These are phyloP conservation scores for Polydrusus tereticollis DNA, from an alignment of 2,888 invertebrate genomes.

Conservation along the genomic window DNA sequence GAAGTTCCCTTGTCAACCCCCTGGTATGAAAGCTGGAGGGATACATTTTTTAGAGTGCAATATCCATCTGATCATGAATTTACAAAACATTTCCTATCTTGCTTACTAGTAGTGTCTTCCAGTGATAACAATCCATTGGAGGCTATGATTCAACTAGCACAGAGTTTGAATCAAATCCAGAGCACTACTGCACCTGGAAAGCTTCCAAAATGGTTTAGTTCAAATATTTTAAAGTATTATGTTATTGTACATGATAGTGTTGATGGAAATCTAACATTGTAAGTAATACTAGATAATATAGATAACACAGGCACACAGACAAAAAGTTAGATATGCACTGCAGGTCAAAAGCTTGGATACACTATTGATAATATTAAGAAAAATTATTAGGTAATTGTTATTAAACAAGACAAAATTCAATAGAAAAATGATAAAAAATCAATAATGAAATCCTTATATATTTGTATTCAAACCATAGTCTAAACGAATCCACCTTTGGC, in stretches of 20 bases:
- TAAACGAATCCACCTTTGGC: too few relatives aligned
- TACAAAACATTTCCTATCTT: slow-evolving; percentile 88
- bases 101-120: slow-evolving; percentile 82
- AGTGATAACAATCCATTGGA: slow-evolving; percentile 84
- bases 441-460: too few relatives aligned
- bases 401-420: too few relatives aligned
- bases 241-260: slow-evolving; percentile 89
- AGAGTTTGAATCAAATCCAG: slow-evolving; percentile 83
- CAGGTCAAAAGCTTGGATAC: too few relatives aligned
- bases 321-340: neutral
- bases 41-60: slow-evolving; percentile 88
- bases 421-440: too few relatives aligned
- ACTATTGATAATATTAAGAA: too few relatives aligned
- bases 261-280: slow-evolving; percentile 82
- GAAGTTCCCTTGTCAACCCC: slow-evolving; percentile 84
- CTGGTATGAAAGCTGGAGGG: slow-evolving; percentile 97
- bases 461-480: too few relatives aligned
- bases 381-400: too few relatives aligned
- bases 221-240: slow-evolving; percentile 88
- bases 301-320: too few relatives aligned
- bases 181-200: slow-evolving; percentile 74
- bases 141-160: slow-evolving; percentile 83
- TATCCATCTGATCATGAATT: slow-evolving; percentile 97
- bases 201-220: slow-evolving; percentile 86
- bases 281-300: slow-evolving; percentile 61